Base-by-base conservation (phyloP, 2,797 vertebrate genomes). In the Myiothlypis coronata region DNA sequence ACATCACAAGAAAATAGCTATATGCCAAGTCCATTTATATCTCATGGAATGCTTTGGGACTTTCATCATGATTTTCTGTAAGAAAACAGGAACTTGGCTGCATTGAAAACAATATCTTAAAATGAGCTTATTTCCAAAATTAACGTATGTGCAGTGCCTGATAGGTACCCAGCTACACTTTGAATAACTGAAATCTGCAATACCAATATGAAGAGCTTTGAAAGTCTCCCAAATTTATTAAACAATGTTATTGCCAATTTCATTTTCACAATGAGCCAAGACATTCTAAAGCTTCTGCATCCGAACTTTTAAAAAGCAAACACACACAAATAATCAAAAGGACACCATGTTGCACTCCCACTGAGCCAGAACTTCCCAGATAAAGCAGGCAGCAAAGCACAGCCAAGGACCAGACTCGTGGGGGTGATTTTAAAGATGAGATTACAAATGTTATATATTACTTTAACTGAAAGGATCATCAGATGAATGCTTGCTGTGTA, bases 71-170 rank as follows among this genome's bases (percentile, higher is more conserved):
- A 50, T 86, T 87, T 96, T 83, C 87, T 92, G 79, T 75, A 94
- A 77, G 87, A 92, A 96, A 96, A 94, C 80, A 93, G 91, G 90
- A 92, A 95, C 91, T 92, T 94, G 87, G 90, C 90, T 95, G 89
- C 90, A 80, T 30, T 69, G 91, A 93, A 93, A 93, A 87, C 85
- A 92, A 1, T 83, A 94, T 94, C 92, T 94, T 92, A 95, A 94
- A 96, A 93, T 93, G 75, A 96, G 90, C 70, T 95, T 92, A 78
- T 93, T 95, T 95, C 89, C 90, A 92, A 93, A 94, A 95, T 94
- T 90, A 96, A 96, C 12, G 67, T 94, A 96, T 94, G 87, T 93
- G 88, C 83, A 61, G 34, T 52, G 86, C 85, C 93, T 96, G 95
- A 96, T 96, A 93, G 93, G 94, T 94, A 94, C 87, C 77, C 87